Evolutionary conservation across 2,888 invertebrate species (phyloP).

Genomic region (Dryobotodes eremita): DNA sequence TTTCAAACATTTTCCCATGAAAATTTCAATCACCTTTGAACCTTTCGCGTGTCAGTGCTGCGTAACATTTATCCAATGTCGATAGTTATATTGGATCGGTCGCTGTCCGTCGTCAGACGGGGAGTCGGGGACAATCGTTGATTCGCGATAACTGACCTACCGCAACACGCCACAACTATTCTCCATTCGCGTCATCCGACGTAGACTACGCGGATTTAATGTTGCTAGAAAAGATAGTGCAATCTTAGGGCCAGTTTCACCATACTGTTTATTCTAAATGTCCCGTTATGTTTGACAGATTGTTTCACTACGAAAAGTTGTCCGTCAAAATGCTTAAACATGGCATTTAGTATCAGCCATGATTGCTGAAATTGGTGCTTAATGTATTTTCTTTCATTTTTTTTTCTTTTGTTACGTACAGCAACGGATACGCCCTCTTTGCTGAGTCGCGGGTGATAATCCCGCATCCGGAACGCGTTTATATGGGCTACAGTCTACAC

Average conservation of each 20-base stretch:
- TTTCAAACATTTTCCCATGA: constrained; percentile 40
- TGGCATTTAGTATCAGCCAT: too few species aligned
- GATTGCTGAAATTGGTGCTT: too few species aligned
- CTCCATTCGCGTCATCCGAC: constrained; percentile 79
- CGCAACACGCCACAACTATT: constrained; percentile 81
- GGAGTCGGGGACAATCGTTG: constrained; percentile 72
- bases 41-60: constrained; percentile 56
- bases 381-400: neutral
- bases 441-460: constrained; percentile 50
- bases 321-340: too few species aligned
- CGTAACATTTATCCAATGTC: constrained; percentile 57
- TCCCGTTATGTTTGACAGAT: too few species aligned
- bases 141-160: constrained; percentile 87
- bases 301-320: too few species aligned
- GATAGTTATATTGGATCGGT: constrained; percentile 49
- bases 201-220: constrained; percentile 66
- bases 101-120: constrained; percentile 24
- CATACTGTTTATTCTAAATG: too few species aligned
- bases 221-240: constrained; percentile 59
- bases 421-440: constrained; percentile 35
- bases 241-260: too few species aligned
- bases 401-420: constrained; percentile 44
- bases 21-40: constrained; percentile 60
- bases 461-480: constrained; percentile 55
- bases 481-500: constrained; percentile 27